These are phyloP conservation scores for Leptobrachium ailaonicum DNA, from an alignment of 2,113 vertebrate genomes.

Conservation along the genomic window DNA sequence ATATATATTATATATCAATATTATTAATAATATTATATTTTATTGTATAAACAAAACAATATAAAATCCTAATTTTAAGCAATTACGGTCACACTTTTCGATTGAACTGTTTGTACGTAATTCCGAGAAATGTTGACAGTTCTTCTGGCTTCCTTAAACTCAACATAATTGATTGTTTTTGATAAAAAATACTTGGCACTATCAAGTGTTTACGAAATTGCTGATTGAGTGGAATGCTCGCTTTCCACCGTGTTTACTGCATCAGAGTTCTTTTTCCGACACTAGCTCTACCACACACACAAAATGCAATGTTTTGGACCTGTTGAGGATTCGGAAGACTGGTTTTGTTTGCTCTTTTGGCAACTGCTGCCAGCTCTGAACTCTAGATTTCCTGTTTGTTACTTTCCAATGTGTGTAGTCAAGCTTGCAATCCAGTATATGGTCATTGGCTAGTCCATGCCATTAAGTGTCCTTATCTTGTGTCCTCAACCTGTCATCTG, in stretches of 20 bases:
- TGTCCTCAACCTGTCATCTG: constrained; percentile 21
- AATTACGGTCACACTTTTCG: too few species aligned
- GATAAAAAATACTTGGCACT: constrained; percentile 6
- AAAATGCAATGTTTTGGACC: background rate
- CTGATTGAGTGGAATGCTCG: constrained; percentile 16
- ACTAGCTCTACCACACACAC: background rate
- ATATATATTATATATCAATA: too few species aligned
- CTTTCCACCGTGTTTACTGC: background rate
- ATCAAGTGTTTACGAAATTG: constrained; percentile 33
- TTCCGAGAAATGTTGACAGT: background rate
- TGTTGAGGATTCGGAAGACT: background rate
- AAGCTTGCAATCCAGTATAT: constrained; percentile 22
- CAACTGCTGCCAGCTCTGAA: constrained; percentile 1
- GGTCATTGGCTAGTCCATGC: constrained; percentile 6
- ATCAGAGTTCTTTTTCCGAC: background rate
- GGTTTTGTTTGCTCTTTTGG: background rate
- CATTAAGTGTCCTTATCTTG: constrained; percentile 31
- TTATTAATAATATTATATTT: too few species aligned
- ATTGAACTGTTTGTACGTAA: background rate
- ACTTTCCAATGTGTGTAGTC: background rate
- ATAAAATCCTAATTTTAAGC: too few species aligned
- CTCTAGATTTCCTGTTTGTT: background rate
- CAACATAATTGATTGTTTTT: background rate
- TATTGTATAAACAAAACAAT: too few species aligned
- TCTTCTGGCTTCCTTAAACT: background rate